These are phyloP conservation scores for Petrocephalus schoutedeni DNA, from an alignment of 2,797 vertebrate genomes.

Conservation along the genomic window DNA sequence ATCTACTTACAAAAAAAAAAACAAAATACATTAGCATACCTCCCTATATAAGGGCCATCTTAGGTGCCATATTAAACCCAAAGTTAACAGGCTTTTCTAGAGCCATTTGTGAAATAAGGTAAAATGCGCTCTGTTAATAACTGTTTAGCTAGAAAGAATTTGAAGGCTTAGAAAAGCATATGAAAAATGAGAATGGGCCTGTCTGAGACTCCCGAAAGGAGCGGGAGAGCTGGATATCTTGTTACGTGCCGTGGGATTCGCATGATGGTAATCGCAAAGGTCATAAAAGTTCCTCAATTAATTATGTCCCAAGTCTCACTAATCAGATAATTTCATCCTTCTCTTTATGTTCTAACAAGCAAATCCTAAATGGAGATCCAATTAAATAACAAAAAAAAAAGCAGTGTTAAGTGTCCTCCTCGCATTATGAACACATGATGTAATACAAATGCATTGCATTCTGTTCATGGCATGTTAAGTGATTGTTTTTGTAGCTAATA, in stretches of 20 bases:
- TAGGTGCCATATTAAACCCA: neutral
- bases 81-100: neutral
- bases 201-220: neutral
- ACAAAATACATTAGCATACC: neutral
- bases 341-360: neutral
- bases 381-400: slow-evolving; percentile 1
- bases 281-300: neutral
- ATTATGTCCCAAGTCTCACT: neutral
- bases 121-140: neutral
- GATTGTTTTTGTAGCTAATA: neutral
- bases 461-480: neutral
- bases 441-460: neutral
- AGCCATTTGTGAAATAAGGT: neutral
- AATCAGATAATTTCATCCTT: neutral
- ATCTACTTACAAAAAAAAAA: neutral
- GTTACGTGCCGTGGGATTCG: neutral
- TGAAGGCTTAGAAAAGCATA: neutral
- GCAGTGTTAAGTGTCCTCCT: neutral
- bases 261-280: neutral
- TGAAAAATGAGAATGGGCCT: neutral
- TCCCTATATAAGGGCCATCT: too few species aligned
- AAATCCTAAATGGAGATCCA: neutral
- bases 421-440: neutral
- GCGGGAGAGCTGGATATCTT: neutral
- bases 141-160: neutral